phyloP scores from a whole-genome alignment of 92 coral and sea anemone genomes.

The Umimayanthus kanabou region DNA sequence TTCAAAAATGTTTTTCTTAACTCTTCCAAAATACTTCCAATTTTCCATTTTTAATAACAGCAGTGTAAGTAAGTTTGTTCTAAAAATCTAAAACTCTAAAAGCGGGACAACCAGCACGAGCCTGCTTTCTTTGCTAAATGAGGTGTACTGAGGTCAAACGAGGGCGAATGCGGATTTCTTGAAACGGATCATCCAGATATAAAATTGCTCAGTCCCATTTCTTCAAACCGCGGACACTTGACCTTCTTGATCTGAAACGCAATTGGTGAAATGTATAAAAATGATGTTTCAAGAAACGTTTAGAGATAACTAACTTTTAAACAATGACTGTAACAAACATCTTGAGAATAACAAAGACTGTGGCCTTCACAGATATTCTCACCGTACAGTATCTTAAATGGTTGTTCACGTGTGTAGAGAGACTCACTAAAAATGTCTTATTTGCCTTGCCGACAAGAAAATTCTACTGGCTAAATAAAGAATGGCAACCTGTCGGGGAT shows the following conservation, averaged over 20 bases:
- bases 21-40: not conserved
- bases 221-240: conserved; percentile 81
- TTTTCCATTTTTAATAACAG: not conserved
- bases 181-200: not conserved
- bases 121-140: not conserved
- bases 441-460: no score
- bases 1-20: not conserved
- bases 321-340: no score
- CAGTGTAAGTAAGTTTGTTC: not conserved
- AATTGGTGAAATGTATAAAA: not conserved
- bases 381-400: no score
- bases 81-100: not conserved
- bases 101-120: not conserved
- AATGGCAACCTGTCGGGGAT: no score
- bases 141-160: not conserved
- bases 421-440: no score
- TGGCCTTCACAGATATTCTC: no score
- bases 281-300: not conserved
- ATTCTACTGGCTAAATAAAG: no score
- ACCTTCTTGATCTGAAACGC: conserved; percentile 62
- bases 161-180: not conserved
- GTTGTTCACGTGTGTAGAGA: no score
- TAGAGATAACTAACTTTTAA: no score
- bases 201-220: conserved; percentile 6
- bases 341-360: no score